phyloP scores from a whole-genome alignment of 2,113 vertebrate genomes.

The Peromyscus polionotus region DNA sequence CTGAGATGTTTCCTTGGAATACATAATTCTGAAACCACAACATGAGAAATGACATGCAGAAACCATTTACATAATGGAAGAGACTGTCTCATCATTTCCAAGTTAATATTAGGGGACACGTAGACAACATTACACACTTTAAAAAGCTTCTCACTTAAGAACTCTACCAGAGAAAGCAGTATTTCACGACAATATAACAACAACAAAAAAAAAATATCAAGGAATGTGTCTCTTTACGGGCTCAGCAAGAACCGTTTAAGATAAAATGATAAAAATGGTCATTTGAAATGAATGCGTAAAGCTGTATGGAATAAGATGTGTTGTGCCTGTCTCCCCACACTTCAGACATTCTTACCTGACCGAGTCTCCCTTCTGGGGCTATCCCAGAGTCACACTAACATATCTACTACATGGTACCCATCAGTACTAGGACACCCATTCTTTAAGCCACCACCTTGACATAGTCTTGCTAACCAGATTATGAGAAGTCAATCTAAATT shows the following conservation, averaged over 20 bases:
- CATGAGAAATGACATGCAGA: constrained; percentile 13
- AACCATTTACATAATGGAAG: background rate
- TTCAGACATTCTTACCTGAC: background rate
- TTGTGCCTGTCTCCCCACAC: background rate
- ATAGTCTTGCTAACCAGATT: background rate
- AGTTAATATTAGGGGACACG: background rate
- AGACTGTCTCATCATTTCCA: constrained; percentile 9
- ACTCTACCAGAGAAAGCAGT: background rate
- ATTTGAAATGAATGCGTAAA: constrained; percentile 24
- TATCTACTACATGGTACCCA: background rate
- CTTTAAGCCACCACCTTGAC: background rate
- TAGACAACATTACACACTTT: background rate
- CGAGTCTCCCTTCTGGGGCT: background rate
- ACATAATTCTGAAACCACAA: background rate
- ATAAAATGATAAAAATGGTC: background rate
- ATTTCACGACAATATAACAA: background rate
- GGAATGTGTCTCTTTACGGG: background rate
- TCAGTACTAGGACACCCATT: background rate
- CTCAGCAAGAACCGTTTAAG: background rate
- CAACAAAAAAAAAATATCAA: background rate
- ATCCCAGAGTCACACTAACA: background rate
- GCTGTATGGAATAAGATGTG: background rate
- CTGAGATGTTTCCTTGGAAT: constrained; percentile 24
- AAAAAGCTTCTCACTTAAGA: background rate
- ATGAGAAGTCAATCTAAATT: background rate